Evolutionary conservation across 2,888 invertebrate species (phyloP), one percentile per base, ranked within the genome.

Genomic region (Lasioglossum marginatum): DNA sequence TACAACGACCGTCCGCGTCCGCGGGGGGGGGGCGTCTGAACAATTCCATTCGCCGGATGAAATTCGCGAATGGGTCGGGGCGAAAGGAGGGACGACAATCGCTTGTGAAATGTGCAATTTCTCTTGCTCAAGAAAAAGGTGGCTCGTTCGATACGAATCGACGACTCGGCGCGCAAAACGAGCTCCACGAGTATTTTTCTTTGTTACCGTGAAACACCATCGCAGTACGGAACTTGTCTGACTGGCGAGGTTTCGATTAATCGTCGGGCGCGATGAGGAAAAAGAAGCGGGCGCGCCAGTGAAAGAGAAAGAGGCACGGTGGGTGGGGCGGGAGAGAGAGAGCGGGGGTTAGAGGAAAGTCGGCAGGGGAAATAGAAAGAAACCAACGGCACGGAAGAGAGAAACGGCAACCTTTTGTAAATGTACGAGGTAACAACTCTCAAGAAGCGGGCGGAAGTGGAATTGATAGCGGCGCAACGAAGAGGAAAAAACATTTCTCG

Each of bases 201-300:
- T 77, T 71, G 83, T 83, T 74, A 71, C 40, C 34, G 23, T 45
- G 73, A 60, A 77, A 77, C 52, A 57, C 78, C 73, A 57, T 73
- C 31, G 40, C 71, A 23, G 57, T 31, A 73, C 60, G 79, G n/a
- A 70, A 74, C 79, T 70, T 68, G 70, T 72, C 80, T 75, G 77
- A 84, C 84, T 63, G 52, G 83, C 77, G 79, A 52, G 77, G 70
- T 77, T 80, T 80, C 85, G 85, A 85, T 85, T 85, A 85, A 85
- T 84, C 80, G 85, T 52, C 68, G 79, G 34, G 23, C 23, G 23
- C 34, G 63, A 76, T 6, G 76, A 31, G 40, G 37, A 70, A 77
- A 70, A 74, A 60, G 48, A 52, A 5, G 27, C 37, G 23, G 76
- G 5, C 12, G 57, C 37, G 2, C 12, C 31, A 10, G 52, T 12